phyloP scores from a whole-genome alignment of 2,888 invertebrate species.

The Rotaria magnacalcarata region DNA sequence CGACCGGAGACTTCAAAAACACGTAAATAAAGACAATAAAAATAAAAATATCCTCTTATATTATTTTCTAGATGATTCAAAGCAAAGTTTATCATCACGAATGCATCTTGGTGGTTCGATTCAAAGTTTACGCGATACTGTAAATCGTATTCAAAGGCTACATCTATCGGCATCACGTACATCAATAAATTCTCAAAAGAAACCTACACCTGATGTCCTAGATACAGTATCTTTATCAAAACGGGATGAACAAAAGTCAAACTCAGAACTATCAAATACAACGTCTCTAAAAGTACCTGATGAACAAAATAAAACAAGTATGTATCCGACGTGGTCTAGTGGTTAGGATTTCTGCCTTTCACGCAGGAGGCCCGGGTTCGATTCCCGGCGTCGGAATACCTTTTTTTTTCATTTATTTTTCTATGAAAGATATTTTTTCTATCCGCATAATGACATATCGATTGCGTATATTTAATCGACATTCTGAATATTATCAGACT shows the following conservation, averaged over 20 bases:
- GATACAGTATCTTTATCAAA: too few relatives aligned
- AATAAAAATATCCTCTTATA: too few relatives aligned
- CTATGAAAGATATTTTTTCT: neutral
- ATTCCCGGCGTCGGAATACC: slow-evolving; percentile 10
- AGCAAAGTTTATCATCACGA: neutral
- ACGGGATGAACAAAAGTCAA: neutral
- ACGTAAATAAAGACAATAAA: neutral
- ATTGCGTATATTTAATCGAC: too few relatives aligned
- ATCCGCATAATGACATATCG: too few relatives aligned
- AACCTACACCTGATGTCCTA: too few relatives aligned
- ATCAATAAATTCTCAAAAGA: neutral
- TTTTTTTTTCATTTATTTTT: neutral
- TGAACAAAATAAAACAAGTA: neutral
- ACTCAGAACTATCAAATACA: neutral
- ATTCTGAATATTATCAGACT: too few relatives aligned
- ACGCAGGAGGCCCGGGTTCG: slow-evolving; percentile 31
- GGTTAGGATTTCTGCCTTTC: slow-evolving; percentile 31
- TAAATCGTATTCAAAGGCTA: neutral
- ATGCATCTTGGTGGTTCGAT: neutral
- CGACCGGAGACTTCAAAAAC: neutral
- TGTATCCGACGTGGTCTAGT: slow-evolving; percentile 31
- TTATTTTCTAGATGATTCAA: neutral
- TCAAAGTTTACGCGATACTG: neutral
- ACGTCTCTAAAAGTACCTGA: neutral
- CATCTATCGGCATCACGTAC: neutral